Evolutionary conservation across 2,113 vertebrate genomes (phyloP), one percentile per base, ranked within the genome.

Genomic region (Heloderma charlesbogerti): DNA sequence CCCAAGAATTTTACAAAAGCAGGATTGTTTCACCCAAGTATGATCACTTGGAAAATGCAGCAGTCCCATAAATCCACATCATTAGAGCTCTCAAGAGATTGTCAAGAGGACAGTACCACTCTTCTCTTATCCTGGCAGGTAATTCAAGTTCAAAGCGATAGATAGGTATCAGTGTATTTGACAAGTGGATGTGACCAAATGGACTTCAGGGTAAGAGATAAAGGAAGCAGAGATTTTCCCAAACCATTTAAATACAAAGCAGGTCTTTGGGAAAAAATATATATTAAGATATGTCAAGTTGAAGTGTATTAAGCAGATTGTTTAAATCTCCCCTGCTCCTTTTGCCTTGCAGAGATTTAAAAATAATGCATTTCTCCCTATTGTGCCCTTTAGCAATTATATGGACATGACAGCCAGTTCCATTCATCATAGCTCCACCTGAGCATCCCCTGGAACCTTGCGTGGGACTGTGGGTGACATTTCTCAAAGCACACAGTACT

Each of bases 361-460:
- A 93, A 85, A 87, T 87, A 86, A 90, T 93, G 91, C n/a, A 40
- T 96, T 94, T 91, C 93, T 78, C 88, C 94, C 6, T 92, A 96
- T 96, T 91, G 88, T 18, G 74, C 77, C 16, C 1, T 16, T 91
- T 13, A 3, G 81, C 48, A 78, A 67, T 91, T 91, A 74, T 48
- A 85, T 71, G 66, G 18, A 89, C 92, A 90, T 40, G 51, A 45
- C 18, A 66, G 12, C 3, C n/a, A 29, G 13, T 7, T 8, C 54
- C 9, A 34, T 63, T 77, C 54, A 43, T 63, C 1, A 31, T 16
- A 40, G 5, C 22, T 43, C 34, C 37, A 18, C 86, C 25, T 60
- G 54, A 77, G 20, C 12, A 43, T 31, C 10, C 20, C 22, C 34
- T 74, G 6, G 1, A 51, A 22, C 29, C 3, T 16, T 45, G 10